Evolutionary conservation across 2,113 vertebrate species (phyloP).

Genomic region (Erinaceus europaeus): DNA sequence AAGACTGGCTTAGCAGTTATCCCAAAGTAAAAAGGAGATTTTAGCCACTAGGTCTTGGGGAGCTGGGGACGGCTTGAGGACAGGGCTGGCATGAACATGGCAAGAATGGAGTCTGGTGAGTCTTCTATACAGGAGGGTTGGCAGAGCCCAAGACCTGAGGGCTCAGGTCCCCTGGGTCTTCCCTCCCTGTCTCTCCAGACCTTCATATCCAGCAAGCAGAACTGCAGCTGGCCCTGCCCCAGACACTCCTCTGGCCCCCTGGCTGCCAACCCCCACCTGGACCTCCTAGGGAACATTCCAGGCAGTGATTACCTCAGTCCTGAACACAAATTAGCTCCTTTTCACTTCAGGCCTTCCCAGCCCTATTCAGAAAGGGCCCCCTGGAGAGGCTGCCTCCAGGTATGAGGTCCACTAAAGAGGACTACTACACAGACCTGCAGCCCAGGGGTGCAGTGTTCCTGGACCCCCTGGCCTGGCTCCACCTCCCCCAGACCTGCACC

Average conservation of each 20-base stretch:
- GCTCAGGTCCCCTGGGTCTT: background rate
- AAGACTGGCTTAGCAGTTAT: background rate
- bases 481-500: too few species aligned
- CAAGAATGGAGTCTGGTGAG: background rate
- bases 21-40: background rate
- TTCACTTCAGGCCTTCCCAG: slow-evolving; percentile 25
- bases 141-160: background rate
- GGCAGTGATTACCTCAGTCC: slow-evolving; percentile 33
- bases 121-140: background rate
- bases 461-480: background rate
- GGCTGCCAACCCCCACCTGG: background rate
- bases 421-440: background rate
- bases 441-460: background rate
- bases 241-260: background rate
- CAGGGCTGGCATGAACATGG: background rate
- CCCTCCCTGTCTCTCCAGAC: background rate
- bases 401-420: background rate
- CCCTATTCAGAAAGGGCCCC: slow-evolving; percentile 10
- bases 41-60: background rate
- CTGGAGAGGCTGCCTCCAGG: background rate
- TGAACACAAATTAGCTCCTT: slow-evolving; percentile 24
- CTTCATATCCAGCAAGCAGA: background rate
- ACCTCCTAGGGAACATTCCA: slow-evolving; percentile 65
- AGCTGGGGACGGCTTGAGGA: background rate
- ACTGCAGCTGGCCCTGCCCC: background rate